Evolutionary conservation across 2,888 invertebrate species (phyloP).

Genomic region (Gerris lacustris): DNA sequence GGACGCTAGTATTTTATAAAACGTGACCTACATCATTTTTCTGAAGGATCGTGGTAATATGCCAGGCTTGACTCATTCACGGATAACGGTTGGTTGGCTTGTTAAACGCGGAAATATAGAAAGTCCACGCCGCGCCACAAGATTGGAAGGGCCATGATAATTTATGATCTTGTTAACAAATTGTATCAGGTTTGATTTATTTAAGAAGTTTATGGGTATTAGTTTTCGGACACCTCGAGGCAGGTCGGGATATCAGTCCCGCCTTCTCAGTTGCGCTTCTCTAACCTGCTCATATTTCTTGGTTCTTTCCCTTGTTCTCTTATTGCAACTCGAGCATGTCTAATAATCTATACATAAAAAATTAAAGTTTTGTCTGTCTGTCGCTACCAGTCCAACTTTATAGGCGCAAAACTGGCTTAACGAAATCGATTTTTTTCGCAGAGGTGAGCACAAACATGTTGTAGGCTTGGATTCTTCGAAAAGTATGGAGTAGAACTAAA

Average conservation of each 20-base stretch:
- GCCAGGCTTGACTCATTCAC: background rate
- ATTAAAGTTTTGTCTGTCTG: too few relatives aligned
- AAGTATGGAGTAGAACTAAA: too few relatives aligned
- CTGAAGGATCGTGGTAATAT: background rate
- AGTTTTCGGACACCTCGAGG: background rate
- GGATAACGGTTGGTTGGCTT: background rate
- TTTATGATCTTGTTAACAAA: slow-evolving; percentile 5
- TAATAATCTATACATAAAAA: too few relatives aligned
- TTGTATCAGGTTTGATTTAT: slow-evolving; percentile 5
- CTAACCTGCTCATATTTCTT: too few relatives aligned
- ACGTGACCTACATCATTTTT: slow-evolving; percentile 1
- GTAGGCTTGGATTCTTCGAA: too few relatives aligned
- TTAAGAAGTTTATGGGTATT: background rate
- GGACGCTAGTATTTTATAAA: background rate
- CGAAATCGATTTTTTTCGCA: too few relatives aligned
- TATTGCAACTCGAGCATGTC: too few relatives aligned
- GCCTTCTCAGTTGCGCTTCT: background rate
- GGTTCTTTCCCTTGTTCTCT: too few relatives aligned
- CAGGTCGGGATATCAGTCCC: background rate
- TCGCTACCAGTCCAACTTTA: too few relatives aligned
- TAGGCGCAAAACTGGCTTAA: too few relatives aligned
- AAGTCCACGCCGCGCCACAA: background rate
- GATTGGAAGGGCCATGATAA: background rate
- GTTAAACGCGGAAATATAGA: background rate
- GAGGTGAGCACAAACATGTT: too few relatives aligned